A percentile compares a stretch with the other conserved stretches of the same genome.
Conservation (phyloP, 2,888 invertebrate species). For the Xestobium rufovillosum region DNA sequence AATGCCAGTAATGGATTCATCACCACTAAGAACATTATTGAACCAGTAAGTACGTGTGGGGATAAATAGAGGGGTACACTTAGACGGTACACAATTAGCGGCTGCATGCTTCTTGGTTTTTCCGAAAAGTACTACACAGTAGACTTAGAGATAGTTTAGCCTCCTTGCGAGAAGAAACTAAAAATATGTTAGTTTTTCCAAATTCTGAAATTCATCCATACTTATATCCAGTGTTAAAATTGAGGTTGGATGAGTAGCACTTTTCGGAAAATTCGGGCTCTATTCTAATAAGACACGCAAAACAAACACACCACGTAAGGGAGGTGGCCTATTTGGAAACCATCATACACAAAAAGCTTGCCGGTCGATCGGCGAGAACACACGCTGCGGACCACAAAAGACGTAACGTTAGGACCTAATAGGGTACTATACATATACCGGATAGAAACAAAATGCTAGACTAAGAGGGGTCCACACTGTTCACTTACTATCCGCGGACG, state of each 20-base stretch:
- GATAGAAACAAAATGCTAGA: background rate
- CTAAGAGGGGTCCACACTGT: background rate
- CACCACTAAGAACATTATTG: constrained; percentile 53
- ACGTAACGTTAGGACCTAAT: background rate
- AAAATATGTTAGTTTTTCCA: no score
- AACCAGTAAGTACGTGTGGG: constrained; percentile 10
- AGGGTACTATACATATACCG: background rate
- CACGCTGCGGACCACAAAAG: background rate
- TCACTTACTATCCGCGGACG: background rate
- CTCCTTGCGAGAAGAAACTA: no score
- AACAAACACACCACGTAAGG: background rate
- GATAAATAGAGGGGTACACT: no score
- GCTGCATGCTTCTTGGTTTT: constrained; percentile 20
- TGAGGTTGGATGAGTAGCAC: no score
- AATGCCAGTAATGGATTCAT: constrained; percentile 88
- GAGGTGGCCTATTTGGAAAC: background rate
- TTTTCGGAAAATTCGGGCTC: no score
- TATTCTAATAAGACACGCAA: no score
- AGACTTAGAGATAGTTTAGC: no score
- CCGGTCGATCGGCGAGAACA: constrained; percentile 3
- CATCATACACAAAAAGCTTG: background rate
- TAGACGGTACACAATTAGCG: constrained; percentile 14
- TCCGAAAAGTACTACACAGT: constrained; percentile 12
- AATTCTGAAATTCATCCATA: no score
- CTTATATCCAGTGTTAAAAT: no score